Evolutionary conservation across 1,140 invertebrate species (phyloP), one percentile per base, ranked within the genome.

Genomic region (Steinernema khuongi): DNA sequence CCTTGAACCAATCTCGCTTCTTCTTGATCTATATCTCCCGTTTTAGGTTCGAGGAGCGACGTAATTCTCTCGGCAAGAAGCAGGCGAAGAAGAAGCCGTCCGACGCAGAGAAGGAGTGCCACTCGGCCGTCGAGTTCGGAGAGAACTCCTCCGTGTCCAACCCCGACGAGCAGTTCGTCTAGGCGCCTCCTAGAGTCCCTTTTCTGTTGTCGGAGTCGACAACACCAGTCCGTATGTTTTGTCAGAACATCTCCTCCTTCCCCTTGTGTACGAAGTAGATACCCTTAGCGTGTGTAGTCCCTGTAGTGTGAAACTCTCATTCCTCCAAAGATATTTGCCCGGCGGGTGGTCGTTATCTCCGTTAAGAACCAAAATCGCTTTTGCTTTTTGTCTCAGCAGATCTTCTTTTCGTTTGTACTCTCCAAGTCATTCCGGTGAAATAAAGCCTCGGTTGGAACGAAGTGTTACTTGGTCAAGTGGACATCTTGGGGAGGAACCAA

Each of bases 91-190:
- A 76, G 31, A 75, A 76, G 72, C 32, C 43, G 17, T 31, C 73
- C 17, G 31, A 72, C 26, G 26, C 60, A 1, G 74, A 44, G 26
- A 75, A 75, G 19, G 74, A 75, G 17, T 31, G 66, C 31, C 74
- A 75, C 67, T 75, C 74, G n/a, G 74, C 74, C 1, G 74, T 67
- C 22, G 74, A 75, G 0, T 75, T 67, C 74, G 44, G 32, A 11
- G 74, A 75, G 76, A 73, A 75, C 67, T 75, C 74, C 11, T 70
- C 29, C 68, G 75, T 73, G 18, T 75, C 74, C 0, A 67, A 60
- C 19, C 50, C 50, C 19, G 50, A 60, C 50, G 50, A 60, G 19
- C 50, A 60, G 19, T 60, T 60, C 19, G 50, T 60, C 14, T 60
- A 22, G 26, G 26, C 22, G 4, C 50, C 4, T 17, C 11, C 26